These are phyloP conservation scores for Lydus trimaculatus DNA, from an alignment of 2,888 invertebrate genomes.

Conservation along the genomic window DNA sequence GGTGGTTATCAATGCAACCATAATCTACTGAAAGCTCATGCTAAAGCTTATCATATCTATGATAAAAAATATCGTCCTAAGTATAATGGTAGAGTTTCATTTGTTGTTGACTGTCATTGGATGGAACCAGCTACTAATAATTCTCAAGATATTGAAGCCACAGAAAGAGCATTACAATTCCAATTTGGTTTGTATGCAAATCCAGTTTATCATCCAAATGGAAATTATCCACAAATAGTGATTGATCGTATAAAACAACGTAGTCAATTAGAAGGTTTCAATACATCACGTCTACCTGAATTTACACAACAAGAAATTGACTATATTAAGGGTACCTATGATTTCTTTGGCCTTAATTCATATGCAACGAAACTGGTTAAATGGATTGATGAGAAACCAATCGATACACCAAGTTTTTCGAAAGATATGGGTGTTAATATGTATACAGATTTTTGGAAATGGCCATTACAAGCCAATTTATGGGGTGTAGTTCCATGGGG, in stretches of 20 bases:
- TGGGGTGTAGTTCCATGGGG: conserved; percentile 63
- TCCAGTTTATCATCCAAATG: conserved; percentile 63
- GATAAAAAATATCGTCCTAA: conserved; percentile 63
- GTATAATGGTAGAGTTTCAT: conserved; percentile 66
- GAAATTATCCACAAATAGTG: conserved; percentile 72
- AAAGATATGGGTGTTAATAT: conserved; percentile 28
- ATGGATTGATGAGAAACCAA: conserved; percentile 53
- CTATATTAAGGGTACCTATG: conserved; percentile 65
- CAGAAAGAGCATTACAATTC: conserved; percentile 63
- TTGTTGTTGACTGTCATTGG: conserved; percentile 64
- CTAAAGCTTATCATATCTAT: conserved; percentile 68
- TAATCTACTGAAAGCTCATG: conserved; percentile 70
- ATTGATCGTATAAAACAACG: conserved; percentile 61
- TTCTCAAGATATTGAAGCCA: conserved; percentile 61
- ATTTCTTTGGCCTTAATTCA: conserved; percentile 66
- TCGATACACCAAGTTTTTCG: conserved; percentile 19
- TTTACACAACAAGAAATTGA: conserved; percentile 67
- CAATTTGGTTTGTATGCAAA: conserved; percentile 73
- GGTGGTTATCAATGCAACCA: conserved; percentile 69
- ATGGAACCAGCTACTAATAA: conserved; percentile 61
- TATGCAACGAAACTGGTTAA: conserved; percentile 66
- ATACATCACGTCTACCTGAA: conserved; percentile 67
- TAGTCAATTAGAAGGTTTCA: conserved; percentile 66
- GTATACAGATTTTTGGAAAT: conserved; percentile 21
- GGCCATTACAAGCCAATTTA: conserved; percentile 20